A percentile compares a stretch with the other conserved stretches of the same genome.
Conservation (phyloP, 2,113 vertebrate genomes). For the Menidia beryllina region DNA sequence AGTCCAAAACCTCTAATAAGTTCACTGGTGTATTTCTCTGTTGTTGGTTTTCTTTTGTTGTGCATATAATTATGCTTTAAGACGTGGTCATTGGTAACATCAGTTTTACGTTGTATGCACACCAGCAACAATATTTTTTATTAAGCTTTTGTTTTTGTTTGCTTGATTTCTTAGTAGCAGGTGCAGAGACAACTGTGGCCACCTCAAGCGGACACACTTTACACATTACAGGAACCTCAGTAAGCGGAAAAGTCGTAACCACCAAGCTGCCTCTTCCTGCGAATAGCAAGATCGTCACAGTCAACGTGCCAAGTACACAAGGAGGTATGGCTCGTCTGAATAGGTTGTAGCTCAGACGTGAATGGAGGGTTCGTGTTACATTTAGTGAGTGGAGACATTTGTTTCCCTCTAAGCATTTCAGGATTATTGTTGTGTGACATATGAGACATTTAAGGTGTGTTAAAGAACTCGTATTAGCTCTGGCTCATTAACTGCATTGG, state of each 20-base stretch:
- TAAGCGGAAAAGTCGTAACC: slow-evolving; percentile 95
- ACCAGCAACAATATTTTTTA: slow-evolving; percentile 5
- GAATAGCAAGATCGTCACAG: slow-evolving; percentile 99
- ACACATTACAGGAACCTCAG: slow-evolving; percentile 94
- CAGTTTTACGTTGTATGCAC: neutral
- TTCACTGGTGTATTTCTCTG: neutral
- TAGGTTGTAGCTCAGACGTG: slow-evolving; percentile 32
- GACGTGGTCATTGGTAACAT: neutral
- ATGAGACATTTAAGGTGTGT: slow-evolving; percentile 42
- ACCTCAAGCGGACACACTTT: slow-evolving; percentile 92
- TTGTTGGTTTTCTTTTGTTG: neutral
- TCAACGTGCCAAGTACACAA: slow-evolving; percentile 97
- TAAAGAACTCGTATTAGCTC: slow-evolving; percentile 37
- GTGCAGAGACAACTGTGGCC: slow-evolving; percentile 88
- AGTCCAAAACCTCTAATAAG: neutral
- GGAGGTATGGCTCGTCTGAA: slow-evolving; percentile 88
- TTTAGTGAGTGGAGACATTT: slow-evolving; percentile 23
- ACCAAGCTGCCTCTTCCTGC: slow-evolving; percentile 95
- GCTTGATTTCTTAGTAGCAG: slow-evolving; percentile 85
- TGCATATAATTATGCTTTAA: no score
- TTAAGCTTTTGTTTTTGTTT: slow-evolving; percentile 10
- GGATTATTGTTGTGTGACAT: slow-evolving; percentile 23
- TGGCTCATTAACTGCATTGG: slow-evolving; percentile 46
- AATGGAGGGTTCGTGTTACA: neutral
- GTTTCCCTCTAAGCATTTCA: slow-evolving; percentile 25